A percentile compares a stretch with the other conserved stretches of the same genome.
phyloP scores from a whole-genome alignment of 2,888 invertebrate species.

The Nomada lathburiana region DNA sequence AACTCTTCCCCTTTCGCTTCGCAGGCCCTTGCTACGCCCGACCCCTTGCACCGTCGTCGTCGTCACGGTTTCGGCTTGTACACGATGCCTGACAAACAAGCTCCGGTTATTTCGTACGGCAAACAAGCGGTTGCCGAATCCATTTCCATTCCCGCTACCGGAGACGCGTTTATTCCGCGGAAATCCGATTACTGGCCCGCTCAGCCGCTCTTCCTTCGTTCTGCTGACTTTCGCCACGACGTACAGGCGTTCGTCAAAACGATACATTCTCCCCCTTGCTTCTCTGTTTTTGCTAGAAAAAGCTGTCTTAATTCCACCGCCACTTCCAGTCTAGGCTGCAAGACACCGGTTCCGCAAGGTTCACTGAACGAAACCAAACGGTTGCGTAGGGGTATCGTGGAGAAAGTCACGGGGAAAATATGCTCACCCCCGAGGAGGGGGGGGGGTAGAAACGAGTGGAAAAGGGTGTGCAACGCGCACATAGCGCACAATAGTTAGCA shows the following conservation, averaged over 20 bases:
- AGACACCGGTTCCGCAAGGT: too few relatives aligned
- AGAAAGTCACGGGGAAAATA: slow-evolving; percentile 34
- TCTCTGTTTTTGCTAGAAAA: too few relatives aligned
- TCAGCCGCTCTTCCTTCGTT: background rate
- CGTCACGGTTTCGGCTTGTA: slow-evolving; percentile 56
- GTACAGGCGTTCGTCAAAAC: too few relatives aligned
- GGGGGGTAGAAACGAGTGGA: background rate
- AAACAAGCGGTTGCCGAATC: slow-evolving; percentile 74
- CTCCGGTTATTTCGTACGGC: slow-evolving; percentile 71
- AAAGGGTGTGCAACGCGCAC: slow-evolving; percentile 28
- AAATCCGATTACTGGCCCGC: slow-evolving; percentile 43
- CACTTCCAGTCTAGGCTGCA: too few relatives aligned
- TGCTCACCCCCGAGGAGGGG: slow-evolving; percentile 12
- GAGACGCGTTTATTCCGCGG: slow-evolving; percentile 31
- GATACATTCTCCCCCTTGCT: too few relatives aligned
- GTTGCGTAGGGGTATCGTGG: slow-evolving; percentile 20
- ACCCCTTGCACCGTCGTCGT: slow-evolving; percentile 34
- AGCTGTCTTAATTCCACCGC: too few relatives aligned
- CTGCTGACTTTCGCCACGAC: background rate
- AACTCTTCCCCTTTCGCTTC: slow-evolving; percentile 21
- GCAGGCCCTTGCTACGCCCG: slow-evolving; percentile 17
- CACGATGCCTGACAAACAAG: slow-evolving; percentile 65
- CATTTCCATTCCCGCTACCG: slow-evolving; percentile 27
- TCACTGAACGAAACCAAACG: too few relatives aligned
- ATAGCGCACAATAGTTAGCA: slow-evolving; percentile 72